Base-by-base conservation (phyloP, 1,140 invertebrate genomes). In the Myzus persicae region DNA sequence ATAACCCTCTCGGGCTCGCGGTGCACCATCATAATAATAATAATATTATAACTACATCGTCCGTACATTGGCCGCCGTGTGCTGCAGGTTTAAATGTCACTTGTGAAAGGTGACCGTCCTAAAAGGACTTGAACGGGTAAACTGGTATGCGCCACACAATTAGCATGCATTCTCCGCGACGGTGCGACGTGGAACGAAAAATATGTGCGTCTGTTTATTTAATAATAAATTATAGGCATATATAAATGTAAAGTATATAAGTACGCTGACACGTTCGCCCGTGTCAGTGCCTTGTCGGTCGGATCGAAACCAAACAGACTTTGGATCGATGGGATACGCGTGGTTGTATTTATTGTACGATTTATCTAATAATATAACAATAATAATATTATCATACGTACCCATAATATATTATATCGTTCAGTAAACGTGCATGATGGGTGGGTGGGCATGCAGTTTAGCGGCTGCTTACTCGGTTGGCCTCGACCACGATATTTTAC, bases 71-170 rank as follows among this genome's bases (percentile, higher is more conserved):
- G 59, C 59, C 59, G 31, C 31, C 59, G 59, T 48, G 31, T 46
- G 18, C 24, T 82, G 46, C 89, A 42, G 54, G 51, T 84, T 84
- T 92, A 92, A 92, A 93, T 93, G 81, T 82, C 91, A 46, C 44
- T 84, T n/a, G 91, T 85, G 91, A 93, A 85, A 93, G 91, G 91
- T 54, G 91, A 36, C 42, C 42, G 81, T 93, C 91, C 81, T 85
- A 85, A 85, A 93, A 93, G 81, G 91, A 93, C 91, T 93, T 84
- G 81, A 48, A 5, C 44, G 40, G 46, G n/a, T 26, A 93, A 93
- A 93, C 91, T 85, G 91, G 81, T 84, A 54, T 54, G 46, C 81
- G 36, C 36, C 36, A 59, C 42, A 84, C 91, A 84, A 93, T 85
- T 93, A 93, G 76, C 91, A 26, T 40, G 81, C 76, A 51, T 84